These are phyloP conservation scores for Neotragus pygmaeus DNA, from an alignment of 2,113 vertebrate genomes.

Conservation along the genomic window DNA sequence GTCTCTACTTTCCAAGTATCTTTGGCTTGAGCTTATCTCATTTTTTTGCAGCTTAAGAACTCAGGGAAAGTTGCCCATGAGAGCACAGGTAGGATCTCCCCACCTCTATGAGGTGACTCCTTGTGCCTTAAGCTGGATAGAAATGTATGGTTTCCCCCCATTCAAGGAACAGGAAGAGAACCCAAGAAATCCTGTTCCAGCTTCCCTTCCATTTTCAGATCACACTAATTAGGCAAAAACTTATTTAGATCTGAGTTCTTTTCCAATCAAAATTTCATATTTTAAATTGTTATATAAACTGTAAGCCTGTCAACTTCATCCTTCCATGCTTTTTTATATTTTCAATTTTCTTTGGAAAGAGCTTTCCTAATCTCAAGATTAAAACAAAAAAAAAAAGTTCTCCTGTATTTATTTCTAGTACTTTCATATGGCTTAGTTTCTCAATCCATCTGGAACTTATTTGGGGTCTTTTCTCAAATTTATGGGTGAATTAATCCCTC, in stretches of 20 bases:
- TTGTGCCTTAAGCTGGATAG: neutral
- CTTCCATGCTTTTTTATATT: neutral
- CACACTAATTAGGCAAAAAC: neutral
- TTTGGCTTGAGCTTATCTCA: neutral
- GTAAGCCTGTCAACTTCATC: neutral
- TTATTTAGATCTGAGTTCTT: neutral
- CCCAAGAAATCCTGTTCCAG: neutral
- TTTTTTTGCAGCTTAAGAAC: neutral
- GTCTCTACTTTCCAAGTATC: neutral
- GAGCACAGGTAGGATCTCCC: neutral
- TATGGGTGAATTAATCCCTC: neutral
- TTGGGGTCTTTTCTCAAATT: neutral
- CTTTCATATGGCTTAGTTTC: neutral
- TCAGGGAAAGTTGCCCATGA: neutral
- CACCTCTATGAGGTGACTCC: neutral
- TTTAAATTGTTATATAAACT: neutral
- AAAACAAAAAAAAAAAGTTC: neutral
- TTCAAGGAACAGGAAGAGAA: neutral
- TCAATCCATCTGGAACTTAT: constrained; percentile 4
- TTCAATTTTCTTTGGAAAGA: constrained; percentile 5
- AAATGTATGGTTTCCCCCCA: neutral
- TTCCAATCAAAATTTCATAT: neutral
- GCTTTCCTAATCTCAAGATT: neutral
- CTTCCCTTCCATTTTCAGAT: neutral
- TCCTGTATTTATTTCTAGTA: neutral